Conservation (phyloP, 2,113 vertebrate genomes). For the Periophthalmodon schlosseri region DNA sequence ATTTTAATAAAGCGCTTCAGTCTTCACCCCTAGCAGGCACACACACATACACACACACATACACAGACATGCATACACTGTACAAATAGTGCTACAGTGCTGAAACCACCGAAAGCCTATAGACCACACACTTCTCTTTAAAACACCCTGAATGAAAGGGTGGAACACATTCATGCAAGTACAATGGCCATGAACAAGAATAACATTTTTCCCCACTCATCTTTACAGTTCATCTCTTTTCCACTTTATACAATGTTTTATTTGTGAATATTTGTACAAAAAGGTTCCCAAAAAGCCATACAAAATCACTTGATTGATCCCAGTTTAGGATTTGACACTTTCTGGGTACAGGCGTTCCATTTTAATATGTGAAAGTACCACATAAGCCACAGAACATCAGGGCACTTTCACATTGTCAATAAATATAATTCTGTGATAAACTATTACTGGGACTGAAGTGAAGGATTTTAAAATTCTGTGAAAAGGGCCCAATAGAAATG, state of each 20-base stretch:
- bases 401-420: conserved; percentile 55
- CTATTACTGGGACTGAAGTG: conserved; percentile 44
- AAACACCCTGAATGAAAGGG: conserved; percentile 41
- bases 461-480: background rate
- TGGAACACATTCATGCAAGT: background rate
- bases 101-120: conserved; percentile 44
- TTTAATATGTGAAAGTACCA: conserved; percentile 30
- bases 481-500: background rate
- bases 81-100: conserved; percentile 39
- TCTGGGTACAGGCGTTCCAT: conserved; percentile 42
- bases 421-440: conserved; percentile 48
- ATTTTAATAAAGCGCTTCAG: conserved; percentile 80
- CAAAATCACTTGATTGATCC: conserved; percentile 38
- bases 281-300: conserved; percentile 2
- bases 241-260: background rate
- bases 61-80: conserved; percentile 30
- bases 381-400: conserved; percentile 27
- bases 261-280: conserved; percentile 4
- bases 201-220: background rate
- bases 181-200: background rate
- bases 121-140: conserved; percentile 37
- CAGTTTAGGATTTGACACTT: conserved; percentile 41
- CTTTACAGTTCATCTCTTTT: background rate
- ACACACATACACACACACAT: conserved; percentile 31
- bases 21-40: conserved; percentile 67